These are phyloP conservation scores for Lasioglossum villosulum DNA, from an alignment of 2,888 invertebrate species.

Conservation along the genomic window DNA sequence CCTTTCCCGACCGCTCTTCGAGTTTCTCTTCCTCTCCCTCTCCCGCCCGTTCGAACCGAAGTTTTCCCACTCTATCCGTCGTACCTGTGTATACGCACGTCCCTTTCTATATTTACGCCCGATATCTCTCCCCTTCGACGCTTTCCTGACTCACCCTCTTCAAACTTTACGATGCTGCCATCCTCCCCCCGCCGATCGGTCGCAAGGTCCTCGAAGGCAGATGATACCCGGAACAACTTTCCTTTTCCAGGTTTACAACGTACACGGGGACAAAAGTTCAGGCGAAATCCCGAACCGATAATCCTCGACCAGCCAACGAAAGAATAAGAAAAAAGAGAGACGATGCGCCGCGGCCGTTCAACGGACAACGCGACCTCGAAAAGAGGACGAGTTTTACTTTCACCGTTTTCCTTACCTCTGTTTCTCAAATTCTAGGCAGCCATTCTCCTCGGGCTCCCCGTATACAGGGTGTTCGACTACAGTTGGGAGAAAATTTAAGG, in stretches of 20 bases:
- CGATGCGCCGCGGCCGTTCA: background rate
- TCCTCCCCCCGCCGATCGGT: constrained; percentile 52
- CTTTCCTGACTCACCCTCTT: constrained; percentile 57
- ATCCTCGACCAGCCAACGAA: constrained; percentile 14
- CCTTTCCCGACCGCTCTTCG: background rate
- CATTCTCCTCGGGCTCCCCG: background rate
- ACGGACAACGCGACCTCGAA: background rate
- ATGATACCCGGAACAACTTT: constrained; percentile 69
- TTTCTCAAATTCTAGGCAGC: background rate
- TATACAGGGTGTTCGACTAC: no score
- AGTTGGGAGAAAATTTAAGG: no score
- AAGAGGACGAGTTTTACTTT: constrained; percentile 39
- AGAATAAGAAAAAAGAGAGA: background rate
- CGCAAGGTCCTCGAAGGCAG: constrained; percentile 43
- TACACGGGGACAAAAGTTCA: constrained; percentile 20
- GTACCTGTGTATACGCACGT: constrained; percentile 18
- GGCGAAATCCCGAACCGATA: constrained; percentile 22
- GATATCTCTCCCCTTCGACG: constrained; percentile 47
- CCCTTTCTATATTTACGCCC: constrained; percentile 50
- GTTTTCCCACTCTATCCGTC: constrained; percentile 26
- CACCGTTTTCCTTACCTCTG: constrained; percentile 8
- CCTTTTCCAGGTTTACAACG: constrained; percentile 54
- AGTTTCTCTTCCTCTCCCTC: background rate
- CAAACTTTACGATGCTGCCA: constrained; percentile 60
- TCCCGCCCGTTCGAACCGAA: background rate